Percentiles rank a stretch among this genome's conserved stretches.
Conservation (phyloP, 2,113 vertebrate genomes). For the Syrmaticus mikado region DNA sequence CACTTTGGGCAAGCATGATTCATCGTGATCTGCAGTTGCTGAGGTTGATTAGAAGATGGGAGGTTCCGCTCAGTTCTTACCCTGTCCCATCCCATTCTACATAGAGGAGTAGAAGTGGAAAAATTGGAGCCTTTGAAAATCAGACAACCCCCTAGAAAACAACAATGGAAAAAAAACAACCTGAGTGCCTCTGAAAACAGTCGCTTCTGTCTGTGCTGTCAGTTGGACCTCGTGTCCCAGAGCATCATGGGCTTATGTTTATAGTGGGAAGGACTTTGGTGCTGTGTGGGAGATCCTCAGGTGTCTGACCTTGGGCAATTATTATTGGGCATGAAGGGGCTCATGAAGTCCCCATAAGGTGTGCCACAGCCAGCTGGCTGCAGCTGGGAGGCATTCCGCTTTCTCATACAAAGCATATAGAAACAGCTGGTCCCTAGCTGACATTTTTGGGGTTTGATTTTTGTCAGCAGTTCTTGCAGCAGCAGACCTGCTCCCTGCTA, state of each 20-base stretch:
- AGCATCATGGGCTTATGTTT: neutral
- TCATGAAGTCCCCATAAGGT: neutral
- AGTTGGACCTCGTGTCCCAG: neutral
- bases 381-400: neutral
- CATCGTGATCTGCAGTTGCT: neutral
- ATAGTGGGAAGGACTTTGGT: neutral
- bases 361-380: neutral
- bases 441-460: neutral
- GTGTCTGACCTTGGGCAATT: neutral
- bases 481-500: neutral
- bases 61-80: neutral
- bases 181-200: neutral
- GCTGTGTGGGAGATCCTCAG: neutral
- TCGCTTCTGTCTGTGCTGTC: neutral
- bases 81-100: neutral
- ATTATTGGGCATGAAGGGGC: neutral
- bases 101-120: neutral
- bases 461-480: neutral
- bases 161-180: neutral
- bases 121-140: neutral
- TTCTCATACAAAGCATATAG: neutral
- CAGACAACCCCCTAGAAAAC: neutral
- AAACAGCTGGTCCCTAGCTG: fast-evolving
- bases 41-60: neutral
- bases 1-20: neutral